These are phyloP conservation scores for Platanista minor DNA, from an alignment of 2,113 vertebrate genomes.

Conservation along the genomic window DNA sequence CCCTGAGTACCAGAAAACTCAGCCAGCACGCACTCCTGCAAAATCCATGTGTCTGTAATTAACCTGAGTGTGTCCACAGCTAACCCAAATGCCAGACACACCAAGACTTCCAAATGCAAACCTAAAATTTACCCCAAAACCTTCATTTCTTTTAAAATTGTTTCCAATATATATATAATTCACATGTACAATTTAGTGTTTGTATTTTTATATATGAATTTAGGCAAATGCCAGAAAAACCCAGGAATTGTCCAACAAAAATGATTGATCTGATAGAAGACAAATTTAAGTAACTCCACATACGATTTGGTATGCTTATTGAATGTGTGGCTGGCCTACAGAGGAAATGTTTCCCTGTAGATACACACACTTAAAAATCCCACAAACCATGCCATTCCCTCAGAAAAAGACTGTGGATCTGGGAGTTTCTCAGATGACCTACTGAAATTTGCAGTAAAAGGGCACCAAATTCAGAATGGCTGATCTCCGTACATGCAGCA, in stretches of 20 bases:
- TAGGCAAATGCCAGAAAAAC: slow-evolving; percentile 50
- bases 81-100: slow-evolving; percentile 58
- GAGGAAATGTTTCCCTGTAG: not conserved
- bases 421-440: not conserved
- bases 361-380: not conserved
- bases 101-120: slow-evolving; percentile 64
- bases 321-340: not conserved
- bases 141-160: slow-evolving; percentile 39
- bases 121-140: slow-evolving; percentile 54
- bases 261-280: slow-evolving; percentile 58
- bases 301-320: not conserved
- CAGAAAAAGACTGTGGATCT: not conserved
- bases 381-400: not conserved
- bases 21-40: slow-evolving; percentile 29
- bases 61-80: not conserved
- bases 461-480: not conserved
- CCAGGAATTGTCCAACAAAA: slow-evolving; percentile 46
- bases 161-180: not conserved
- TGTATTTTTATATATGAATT: slow-evolving; percentile 19
- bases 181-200: not conserved
- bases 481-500: slow-evolving; percentile 40
- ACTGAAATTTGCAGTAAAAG: not conserved
- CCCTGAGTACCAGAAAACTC: not conserved
- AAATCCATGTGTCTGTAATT: not conserved
- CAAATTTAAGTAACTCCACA: not conserved